Conservation (phyloP, 1,140 invertebrate species). For the Mya arenaria region DNA sequence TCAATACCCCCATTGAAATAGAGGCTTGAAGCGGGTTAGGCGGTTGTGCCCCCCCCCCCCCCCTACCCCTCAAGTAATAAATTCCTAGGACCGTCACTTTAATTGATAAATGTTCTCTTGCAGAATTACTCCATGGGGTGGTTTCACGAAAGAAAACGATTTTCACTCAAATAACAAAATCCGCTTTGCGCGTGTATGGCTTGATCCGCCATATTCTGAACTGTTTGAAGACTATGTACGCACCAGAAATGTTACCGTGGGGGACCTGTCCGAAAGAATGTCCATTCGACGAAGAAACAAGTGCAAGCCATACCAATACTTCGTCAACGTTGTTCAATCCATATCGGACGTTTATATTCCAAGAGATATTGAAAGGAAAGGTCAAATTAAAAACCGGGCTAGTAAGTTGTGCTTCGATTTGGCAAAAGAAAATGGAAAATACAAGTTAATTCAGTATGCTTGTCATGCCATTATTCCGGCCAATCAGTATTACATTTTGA, state of each 20-base stretch:
- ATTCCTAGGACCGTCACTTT: too few species aligned
- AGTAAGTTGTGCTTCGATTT: constrained; percentile 19
- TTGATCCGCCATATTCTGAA: constrained; percentile 29
- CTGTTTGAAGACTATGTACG: constrained; percentile 15
- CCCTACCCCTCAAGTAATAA: too few species aligned
- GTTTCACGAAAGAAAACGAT: background rate
- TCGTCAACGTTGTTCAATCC: constrained; percentile 20
- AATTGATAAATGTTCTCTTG: too few species aligned
- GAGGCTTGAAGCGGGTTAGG: too few species aligned
- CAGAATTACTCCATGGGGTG: constrained; percentile 46
- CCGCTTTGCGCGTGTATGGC: constrained; percentile 33
- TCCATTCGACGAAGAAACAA: constrained; percentile 12
- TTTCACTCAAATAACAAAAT: constrained; percentile 36
- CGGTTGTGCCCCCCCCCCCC: too few species aligned
- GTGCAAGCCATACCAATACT: constrained; percentile 48
- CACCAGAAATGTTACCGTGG: constrained; percentile 25
- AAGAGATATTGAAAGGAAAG: background rate
- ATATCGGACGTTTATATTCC: constrained; percentile 35
- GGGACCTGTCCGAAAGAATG: background rate
- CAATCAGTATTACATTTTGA: constrained; percentile 42
- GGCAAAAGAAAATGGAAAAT: constrained; percentile 4
- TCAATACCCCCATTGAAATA: too few species aligned
- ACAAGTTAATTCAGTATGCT: constrained; percentile 18
- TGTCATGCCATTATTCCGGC: constrained; percentile 10
- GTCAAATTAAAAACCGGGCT: constrained; percentile 6